Conservation (phyloP, 2,888 invertebrate genomes). For the Ligdia adustata region DNA sequence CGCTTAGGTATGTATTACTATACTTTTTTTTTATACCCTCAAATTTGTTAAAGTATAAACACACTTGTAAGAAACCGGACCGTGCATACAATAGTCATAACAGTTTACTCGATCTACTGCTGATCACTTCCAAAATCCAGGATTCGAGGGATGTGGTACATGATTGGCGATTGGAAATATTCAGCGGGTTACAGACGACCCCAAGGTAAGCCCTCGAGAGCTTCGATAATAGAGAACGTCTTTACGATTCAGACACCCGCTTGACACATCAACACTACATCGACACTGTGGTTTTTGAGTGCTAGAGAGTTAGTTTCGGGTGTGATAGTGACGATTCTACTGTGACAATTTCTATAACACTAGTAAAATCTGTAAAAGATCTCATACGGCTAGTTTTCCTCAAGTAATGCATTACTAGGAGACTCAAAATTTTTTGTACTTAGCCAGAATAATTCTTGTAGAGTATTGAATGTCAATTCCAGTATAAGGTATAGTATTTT, state of each 20-base stretch:
- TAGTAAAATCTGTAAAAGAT: background rate
- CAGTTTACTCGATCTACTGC: background rate
- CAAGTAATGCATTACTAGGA: no score
- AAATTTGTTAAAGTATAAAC: no score
- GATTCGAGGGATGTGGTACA: constrained; percentile 1
- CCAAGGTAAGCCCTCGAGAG: constrained; percentile 57
- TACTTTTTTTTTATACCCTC: no score
- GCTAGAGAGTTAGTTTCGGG: constrained; percentile 35
- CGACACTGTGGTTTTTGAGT: constrained; percentile 31
- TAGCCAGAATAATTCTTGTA: no score
- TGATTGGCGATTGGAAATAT: constrained; percentile 39
- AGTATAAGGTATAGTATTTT: no score
- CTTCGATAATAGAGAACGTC: constrained; percentile 71
- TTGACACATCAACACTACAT: constrained; percentile 72
- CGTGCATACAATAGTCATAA: background rate
- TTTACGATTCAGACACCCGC: constrained; percentile 76
- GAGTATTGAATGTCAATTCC: no score
- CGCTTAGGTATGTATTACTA: no score
- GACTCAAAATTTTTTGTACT: no score
- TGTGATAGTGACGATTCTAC: constrained; percentile 41
- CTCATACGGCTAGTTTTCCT: no score
- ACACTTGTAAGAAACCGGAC: no score
- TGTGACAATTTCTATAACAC: constrained; percentile 18
- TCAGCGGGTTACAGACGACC: constrained; percentile 47
- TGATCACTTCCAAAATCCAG: constrained; percentile 10